Base-by-base conservation (phyloP, 2,888 invertebrate species). In the Brachyptera putata region DNA sequence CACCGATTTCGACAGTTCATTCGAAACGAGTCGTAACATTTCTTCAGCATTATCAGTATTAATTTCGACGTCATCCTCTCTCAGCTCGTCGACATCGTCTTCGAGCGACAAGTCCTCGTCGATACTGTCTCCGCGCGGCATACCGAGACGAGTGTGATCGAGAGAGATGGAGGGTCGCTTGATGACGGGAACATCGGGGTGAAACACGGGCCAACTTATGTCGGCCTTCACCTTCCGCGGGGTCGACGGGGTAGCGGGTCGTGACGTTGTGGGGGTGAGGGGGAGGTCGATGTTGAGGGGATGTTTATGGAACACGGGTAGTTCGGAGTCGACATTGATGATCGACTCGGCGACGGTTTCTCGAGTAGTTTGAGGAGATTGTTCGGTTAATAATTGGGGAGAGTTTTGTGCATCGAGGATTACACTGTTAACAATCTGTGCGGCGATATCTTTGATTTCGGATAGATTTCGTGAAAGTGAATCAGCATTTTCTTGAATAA, bases 191-290 rank as follows among this genome's bases (percentile, higher is more conserved):
- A 41, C 58, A 30, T 57, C 9, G 60, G 62, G 11, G 25, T 37
- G 26, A 41, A 62, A 64, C n/a, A 58, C 58, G 4, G 64, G 64
- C 64, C 64, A 64, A 22, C 56, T 62, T 18, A 64, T 64, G 46
- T 64, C 64, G 16, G 60, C 64, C 41, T 58, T 58, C 7, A 18
- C 16, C 58, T 48, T 58, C 36, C 58, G 24, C 7, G 58, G 48
- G 18, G 58, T 48, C 14, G 48, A 30, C 39, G 58, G 39, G 3
- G 58, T 48, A 26, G 26, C 48, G 14, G 58, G 49, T 4, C 30
- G 34, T 9, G 57, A 34, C 30, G 30, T 4, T 16, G 50, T 7
- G 16, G 26, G 3, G 30, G 25, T 21, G 14, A 16, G 34, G n/a
- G 16, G 25, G 3, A 11, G 48, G 7, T 2, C 48, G 48, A 13